These are phyloP conservation scores for Stigmatopora argus DNA, from an alignment of 2,113 vertebrate species.

Conservation along the genomic window DNA sequence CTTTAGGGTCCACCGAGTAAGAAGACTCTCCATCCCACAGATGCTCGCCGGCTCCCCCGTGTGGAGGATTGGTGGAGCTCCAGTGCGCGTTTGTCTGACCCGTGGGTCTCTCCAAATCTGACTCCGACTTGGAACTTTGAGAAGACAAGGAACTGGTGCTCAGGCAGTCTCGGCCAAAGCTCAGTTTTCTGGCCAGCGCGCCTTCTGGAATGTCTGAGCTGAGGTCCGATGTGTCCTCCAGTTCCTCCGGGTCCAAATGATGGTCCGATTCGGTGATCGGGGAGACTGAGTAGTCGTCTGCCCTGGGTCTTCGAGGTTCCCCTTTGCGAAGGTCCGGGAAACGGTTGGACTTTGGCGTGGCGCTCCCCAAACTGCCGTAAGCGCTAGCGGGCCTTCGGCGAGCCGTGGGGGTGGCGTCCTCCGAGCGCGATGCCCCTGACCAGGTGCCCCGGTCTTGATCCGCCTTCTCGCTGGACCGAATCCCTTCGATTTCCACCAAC, in stretches of 20 bases:
- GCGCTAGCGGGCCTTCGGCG: conserved; percentile 52
- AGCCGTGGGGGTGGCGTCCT: conserved; percentile 19
- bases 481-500: conserved; percentile 86
- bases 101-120: conserved; percentile 46
- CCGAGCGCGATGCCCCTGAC: conserved; percentile 48
- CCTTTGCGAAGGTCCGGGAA: conserved; percentile 20
- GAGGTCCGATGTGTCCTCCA: conserved; percentile 53
- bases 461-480: conserved; percentile 66
- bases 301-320: conserved; percentile 25
- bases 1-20: conserved; percentile 34
- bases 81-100: conserved; percentile 30
- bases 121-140: conserved; percentile 70
- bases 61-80: conserved; percentile 16
- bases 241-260: conserved; percentile 37
- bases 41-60: conserved; percentile 13
- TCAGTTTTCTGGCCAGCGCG: conserved; percentile 46
- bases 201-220: conserved; percentile 57
- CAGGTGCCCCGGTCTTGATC: conserved; percentile 48
- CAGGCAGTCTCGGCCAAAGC: conserved; percentile 59
- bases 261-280: conserved; percentile 33
- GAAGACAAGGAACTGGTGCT: conserved; percentile 71
- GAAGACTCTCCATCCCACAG: conserved; percentile 41
- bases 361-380: conserved; percentile 52
- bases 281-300: conserved; percentile 26
- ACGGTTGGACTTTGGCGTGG: conserved; percentile 32